These are phyloP conservation scores for Conchocele bisecta DNA, from an alignment of 2,888 invertebrate genomes.

Conservation along the genomic window DNA sequence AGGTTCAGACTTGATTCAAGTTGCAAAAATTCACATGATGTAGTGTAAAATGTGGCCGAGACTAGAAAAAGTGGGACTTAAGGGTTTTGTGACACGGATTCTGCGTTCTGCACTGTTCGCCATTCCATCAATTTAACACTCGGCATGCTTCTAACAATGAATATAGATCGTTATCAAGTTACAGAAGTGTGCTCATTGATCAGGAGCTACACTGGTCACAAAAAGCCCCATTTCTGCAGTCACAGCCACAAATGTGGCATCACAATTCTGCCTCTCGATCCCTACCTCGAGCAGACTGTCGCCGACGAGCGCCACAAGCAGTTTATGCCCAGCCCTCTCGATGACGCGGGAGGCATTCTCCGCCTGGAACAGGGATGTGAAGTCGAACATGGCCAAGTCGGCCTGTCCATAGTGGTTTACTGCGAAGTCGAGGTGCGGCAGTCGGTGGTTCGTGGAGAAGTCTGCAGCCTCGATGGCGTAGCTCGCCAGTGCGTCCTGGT, in stretches of 20 bases:
- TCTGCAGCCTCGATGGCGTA: constrained; percentile 98
- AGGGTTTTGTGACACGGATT: neutral
- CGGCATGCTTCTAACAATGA: too few relatives aligned
- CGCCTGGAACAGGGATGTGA: constrained; percentile 99
- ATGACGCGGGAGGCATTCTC: constrained; percentile 96
- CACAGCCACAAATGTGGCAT: too few relatives aligned
- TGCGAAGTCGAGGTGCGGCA: constrained; percentile 91
- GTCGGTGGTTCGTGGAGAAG: constrained; percentile 83
- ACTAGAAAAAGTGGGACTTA: neutral
- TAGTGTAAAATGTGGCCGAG: neutral
- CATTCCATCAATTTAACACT: too few relatives aligned
- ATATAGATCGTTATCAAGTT: too few relatives aligned
- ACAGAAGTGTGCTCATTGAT: too few relatives aligned
- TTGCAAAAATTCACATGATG: neutral
- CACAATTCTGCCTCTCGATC: neutral
- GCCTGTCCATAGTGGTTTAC: constrained; percentile 98
- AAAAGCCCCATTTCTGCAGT: too few relatives aligned
- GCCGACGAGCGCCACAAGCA: constrained; percentile 95
- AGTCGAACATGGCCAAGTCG: constrained; percentile 99
- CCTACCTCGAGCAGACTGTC: constrained; percentile 95
- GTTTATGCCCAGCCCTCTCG: constrained; percentile 89
- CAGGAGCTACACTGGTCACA: too few relatives aligned
- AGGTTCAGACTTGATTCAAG: too few relatives aligned
- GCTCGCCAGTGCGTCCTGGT: constrained; percentile 92
- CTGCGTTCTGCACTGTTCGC: neutral